Percentiles rank a stretch among this genome's conserved stretches.
phyloP scores from a whole-genome alignment of 2,888 invertebrate genomes.

The Prionchulus punctatus region DNA sequence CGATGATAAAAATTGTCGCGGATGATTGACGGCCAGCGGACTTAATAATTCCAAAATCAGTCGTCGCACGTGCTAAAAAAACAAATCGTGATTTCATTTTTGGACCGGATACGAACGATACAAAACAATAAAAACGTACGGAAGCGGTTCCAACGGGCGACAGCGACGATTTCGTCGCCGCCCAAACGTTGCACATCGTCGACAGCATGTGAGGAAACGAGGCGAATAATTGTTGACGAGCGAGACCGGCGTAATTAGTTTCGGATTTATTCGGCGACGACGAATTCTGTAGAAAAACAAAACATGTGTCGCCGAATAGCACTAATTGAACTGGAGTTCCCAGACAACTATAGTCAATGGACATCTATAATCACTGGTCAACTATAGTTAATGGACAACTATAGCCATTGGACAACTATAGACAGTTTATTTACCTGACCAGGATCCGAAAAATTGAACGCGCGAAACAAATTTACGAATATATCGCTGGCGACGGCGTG shows the following conservation, averaged over 20 bases:
- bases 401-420: no score
- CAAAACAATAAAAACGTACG: neutral
- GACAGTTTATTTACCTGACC: no score
- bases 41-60: conserved; percentile 63
- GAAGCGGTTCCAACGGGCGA: conserved; percentile 20
- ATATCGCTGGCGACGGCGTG: neutral
- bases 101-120: neutral
- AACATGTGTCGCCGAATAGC: no score
- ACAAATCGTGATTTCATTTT: no score
- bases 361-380: no score
- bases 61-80: conserved; percentile 51
- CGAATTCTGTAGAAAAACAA: neutral
- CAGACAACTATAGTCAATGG: no score
- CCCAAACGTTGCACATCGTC: conserved; percentile 59
- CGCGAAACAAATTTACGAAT: neutral
- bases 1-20: conserved; percentile 59
- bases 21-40: conserved; percentile 65
- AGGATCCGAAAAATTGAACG: neutral
- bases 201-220: conserved; percentile 64
- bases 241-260: neutral
- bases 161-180: conserved; percentile 42
- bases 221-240: conserved; percentile 53
- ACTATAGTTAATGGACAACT: no score
- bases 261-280: neutral
- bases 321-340: no score